Percentiles rank a stretch among this genome's conserved stretches.
These are phyloP conservation scores for Peromyscus nudipes DNA, from an alignment of 2,797 vertebrate genomes.

Conservation along the genomic window DNA sequence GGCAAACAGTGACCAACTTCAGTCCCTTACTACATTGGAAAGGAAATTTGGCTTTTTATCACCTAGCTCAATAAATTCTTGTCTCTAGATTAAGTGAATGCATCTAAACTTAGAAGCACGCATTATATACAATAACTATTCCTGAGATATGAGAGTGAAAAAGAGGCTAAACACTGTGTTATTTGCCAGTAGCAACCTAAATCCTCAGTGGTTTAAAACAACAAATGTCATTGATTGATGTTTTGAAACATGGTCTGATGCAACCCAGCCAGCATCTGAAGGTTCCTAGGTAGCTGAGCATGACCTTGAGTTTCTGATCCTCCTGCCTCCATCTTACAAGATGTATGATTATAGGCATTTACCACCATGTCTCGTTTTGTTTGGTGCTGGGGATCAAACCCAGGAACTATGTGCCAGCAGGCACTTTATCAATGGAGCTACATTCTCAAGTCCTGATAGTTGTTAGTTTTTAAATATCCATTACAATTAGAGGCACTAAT, in stretches of 20 bases:
- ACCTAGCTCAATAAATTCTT: background rate
- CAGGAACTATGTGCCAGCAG: background rate
- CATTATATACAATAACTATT: background rate
- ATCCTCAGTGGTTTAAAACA: conserved; percentile 33
- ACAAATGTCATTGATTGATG: background rate
- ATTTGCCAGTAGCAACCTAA: background rate
- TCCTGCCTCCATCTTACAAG: background rate
- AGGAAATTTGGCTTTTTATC: background rate
- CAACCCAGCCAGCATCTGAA: background rate
- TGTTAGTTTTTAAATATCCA: conserved; percentile 9
- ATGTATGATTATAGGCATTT: background rate
- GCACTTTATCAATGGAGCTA: background rate
- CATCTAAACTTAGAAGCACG: background rate
- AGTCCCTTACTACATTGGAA: background rate
- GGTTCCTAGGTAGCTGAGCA: background rate
- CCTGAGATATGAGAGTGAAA: background rate
- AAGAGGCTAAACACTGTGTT: background rate
- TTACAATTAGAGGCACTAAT: background rate
- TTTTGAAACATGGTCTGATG: background rate
- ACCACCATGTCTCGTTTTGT: background rate
- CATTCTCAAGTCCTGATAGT: background rate
- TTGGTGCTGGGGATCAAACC: background rate
- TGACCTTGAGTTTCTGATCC: background rate
- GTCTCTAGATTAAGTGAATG: background rate
- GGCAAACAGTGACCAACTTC: background rate